Conservation (phyloP, 2,113 vertebrate genomes). For the Probosciger aterrimus region DNA sequence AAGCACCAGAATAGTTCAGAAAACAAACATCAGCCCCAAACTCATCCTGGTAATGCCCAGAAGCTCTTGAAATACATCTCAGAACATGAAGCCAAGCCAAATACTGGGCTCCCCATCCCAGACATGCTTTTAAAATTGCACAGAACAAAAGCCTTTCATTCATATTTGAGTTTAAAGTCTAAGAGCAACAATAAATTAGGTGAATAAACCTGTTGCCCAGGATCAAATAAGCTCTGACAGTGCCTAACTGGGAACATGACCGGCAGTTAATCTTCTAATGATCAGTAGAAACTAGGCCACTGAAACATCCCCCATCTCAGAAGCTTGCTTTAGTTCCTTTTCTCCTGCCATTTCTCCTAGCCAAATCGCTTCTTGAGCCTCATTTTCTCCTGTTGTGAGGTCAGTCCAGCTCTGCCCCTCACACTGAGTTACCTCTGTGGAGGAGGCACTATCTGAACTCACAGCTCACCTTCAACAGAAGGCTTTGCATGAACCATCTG, state of each 20-base stretch:
- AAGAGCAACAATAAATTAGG: slow-evolving; percentile 62
- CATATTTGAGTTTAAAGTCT: slow-evolving; percentile 54
- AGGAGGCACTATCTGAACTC: neutral
- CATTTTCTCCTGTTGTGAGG: slow-evolving; percentile 21
- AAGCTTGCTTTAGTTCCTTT: neutral
- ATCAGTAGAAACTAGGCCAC: slow-evolving; percentile 5
- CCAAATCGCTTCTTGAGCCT: neutral
- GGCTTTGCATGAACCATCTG: neutral
- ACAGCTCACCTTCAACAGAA: neutral
- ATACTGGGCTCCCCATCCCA: neutral
- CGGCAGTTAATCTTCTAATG: slow-evolving; percentile 42
- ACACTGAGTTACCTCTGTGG: slow-evolving; percentile 4
- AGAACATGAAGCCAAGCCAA: slow-evolving; percentile 38
- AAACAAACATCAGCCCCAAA: neutral
- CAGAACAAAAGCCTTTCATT: slow-evolving; percentile 57
- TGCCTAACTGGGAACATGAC: slow-evolving; percentile 33
- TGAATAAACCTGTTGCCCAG: slow-evolving; percentile 50
- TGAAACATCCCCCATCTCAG: neutral
- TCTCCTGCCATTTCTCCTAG: neutral
- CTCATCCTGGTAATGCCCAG: neutral
- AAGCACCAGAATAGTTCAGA: slow-evolving; percentile 15
- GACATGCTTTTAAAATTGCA: slow-evolving; percentile 27
- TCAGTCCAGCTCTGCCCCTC: slow-evolving; percentile 29
- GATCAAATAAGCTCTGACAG: slow-evolving; percentile 49
- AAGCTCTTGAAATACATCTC: slow-evolving; percentile 36